These are phyloP conservation scores for Varecia variegata DNA, from an alignment of 2,797 vertebrate genomes.

Conservation along the genomic window DNA sequence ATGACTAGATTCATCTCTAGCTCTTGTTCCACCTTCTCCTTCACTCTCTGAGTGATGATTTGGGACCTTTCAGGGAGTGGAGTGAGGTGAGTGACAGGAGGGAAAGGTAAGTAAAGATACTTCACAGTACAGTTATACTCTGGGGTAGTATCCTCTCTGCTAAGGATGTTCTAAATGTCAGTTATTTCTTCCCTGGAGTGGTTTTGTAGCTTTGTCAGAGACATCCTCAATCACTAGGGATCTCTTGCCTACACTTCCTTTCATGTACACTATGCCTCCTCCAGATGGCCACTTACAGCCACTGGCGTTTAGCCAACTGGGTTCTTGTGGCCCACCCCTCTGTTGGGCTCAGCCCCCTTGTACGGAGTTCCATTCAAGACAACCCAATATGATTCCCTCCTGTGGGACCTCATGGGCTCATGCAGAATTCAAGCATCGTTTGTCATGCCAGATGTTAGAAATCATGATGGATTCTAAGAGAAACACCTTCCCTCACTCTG, in stretches of 20 bases:
- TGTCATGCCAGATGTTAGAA: not conserved
- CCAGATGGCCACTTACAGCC: not conserved
- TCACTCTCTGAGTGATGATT: not conserved
- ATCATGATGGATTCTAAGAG: not conserved
- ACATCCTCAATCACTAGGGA: not conserved
- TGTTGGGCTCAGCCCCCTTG: not conserved
- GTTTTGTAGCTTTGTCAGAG: slow-evolving; percentile 51
- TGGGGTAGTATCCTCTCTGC: not conserved
- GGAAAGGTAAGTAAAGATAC: not conserved
- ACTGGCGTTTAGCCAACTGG: not conserved
- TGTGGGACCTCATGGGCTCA: not conserved
- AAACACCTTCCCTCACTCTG: not conserved
- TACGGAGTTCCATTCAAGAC: not conserved
- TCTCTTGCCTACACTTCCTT: not conserved
- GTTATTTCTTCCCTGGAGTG: not conserved
- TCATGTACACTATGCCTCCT: not conserved
- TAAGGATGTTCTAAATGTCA: not conserved
- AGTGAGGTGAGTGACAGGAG: not conserved
- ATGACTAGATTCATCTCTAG: too few species aligned
- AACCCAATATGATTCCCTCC: not conserved
- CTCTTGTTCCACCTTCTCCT: not conserved
- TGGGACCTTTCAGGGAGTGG: not conserved
- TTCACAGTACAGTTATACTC: not conserved
- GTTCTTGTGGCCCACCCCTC: not conserved
- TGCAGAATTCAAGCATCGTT: not conserved